A percentile compares a stretch with the other conserved stretches of the same genome.
phyloP scores from a whole-genome alignment of 2,113 vertebrate genomes.

The Paradisaea rubra region DNA sequence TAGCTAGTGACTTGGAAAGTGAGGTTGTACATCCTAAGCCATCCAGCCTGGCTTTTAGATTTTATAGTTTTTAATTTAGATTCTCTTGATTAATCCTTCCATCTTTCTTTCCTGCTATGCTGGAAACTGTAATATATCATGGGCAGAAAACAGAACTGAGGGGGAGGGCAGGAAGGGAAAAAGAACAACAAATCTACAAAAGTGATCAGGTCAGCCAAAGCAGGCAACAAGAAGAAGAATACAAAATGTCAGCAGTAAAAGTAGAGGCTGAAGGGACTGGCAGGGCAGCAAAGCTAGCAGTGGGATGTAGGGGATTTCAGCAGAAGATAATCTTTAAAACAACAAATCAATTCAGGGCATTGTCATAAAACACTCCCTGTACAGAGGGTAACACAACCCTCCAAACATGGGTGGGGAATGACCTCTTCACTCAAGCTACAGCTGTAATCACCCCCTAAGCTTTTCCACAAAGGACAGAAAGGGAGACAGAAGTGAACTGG shows the following conservation, averaged over 20 bases:
- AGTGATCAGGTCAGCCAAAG: background rate
- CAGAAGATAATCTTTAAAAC: background rate
- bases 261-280: background rate
- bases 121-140: background rate
- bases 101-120: background rate
- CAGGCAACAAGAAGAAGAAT: background rate
- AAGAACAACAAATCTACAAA: background rate
- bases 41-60: background rate
- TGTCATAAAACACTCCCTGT: background rate
- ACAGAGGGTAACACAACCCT: background rate
- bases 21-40: background rate
- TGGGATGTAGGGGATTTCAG: background rate
- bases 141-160: constrained; percentile 2
- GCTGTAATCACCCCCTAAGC: background rate
- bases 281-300: background rate
- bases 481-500: background rate
- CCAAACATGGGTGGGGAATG: background rate
- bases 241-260: background rate
- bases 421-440: background rate
- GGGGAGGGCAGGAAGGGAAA: background rate
- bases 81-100: constrained; percentile 10
- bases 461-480: background rate
- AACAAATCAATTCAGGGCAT: background rate
- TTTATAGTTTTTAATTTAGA: constrained; percentile 41
- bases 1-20: background rate